Evolutionary conservation across 1,140 invertebrate species (phyloP).

Genomic region (Brachystomella parvula): DNA sequence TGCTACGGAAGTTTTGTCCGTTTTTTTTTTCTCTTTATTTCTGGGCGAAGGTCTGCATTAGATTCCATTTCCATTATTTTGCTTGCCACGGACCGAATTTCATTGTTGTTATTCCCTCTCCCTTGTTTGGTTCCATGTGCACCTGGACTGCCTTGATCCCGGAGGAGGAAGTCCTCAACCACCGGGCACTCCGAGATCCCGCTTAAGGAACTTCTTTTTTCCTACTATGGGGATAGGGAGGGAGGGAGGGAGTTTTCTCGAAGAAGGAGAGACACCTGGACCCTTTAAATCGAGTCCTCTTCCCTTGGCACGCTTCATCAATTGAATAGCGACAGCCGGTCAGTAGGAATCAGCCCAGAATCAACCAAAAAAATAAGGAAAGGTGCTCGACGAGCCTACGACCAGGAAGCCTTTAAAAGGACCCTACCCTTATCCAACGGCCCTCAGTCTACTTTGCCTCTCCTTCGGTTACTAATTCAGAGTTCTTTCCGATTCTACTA

Average conservation of each 20-base stretch:
- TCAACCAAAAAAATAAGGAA: background rate
- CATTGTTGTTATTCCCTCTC: background rate
- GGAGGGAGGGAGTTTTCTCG: too few species aligned
- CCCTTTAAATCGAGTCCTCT: background rate
- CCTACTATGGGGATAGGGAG: too few species aligned
- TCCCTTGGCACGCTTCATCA: conserved; percentile 5
- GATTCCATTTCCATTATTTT: background rate
- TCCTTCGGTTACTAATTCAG: too few species aligned
- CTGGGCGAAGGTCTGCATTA: background rate
- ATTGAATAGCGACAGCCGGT: background rate
- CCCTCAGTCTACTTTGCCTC: background rate
- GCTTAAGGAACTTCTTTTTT: too few species aligned
- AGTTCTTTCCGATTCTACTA: too few species aligned
- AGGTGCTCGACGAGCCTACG: background rate
- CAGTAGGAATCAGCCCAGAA: background rate
- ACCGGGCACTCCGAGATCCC: too few species aligned
- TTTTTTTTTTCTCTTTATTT: background rate
- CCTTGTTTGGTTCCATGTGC: background rate
- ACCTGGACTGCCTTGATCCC: conserved; percentile 5
- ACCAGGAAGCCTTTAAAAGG: background rate
- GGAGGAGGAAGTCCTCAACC: background rate
- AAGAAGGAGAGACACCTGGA: conserved; percentile 3
- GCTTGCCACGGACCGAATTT: too few species aligned
- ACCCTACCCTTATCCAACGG: background rate
- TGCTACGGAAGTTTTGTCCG: background rate